These are phyloP conservation scores for Cygnus atratus DNA, from an alignment of 2,113 vertebrate species.

Conservation along the genomic window DNA sequence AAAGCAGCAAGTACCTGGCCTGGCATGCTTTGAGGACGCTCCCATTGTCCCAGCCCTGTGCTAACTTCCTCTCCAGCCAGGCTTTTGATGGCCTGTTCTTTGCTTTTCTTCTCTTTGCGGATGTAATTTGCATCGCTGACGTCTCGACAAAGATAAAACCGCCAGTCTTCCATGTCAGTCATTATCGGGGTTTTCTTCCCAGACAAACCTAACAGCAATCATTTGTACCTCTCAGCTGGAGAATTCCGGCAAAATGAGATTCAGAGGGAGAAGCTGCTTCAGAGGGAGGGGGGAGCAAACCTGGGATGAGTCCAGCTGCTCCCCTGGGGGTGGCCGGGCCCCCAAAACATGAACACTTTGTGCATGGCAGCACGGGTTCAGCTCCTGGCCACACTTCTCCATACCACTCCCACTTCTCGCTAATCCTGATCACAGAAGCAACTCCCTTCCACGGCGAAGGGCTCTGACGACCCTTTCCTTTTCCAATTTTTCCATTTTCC, in stretches of 20 bases:
- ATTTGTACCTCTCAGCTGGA: constrained; percentile 58
- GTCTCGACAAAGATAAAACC: constrained; percentile 60
- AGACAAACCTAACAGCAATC: constrained; percentile 41
- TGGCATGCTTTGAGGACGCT: neutral
- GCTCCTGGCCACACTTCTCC: neutral
- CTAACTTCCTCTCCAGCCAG: constrained; percentile 54
- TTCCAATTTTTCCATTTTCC: no score
- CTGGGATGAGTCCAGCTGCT: neutral
- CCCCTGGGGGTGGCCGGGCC: neutral
- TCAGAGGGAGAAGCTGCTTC: constrained; percentile 26
- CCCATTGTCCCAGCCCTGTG: constrained; percentile 20
- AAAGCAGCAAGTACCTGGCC: constrained; percentile 61
- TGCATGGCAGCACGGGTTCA: neutral
- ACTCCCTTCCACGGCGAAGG: neutral
- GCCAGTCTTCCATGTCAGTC: constrained; percentile 38
- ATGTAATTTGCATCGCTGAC: constrained; percentile 63
- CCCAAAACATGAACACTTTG: neutral
- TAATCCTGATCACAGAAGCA: neutral
- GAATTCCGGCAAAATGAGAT: constrained; percentile 42
- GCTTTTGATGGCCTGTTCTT: constrained; percentile 40
- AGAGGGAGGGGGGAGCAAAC: neutral
- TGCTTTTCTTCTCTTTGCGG: constrained; percentile 25
- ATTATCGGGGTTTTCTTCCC: constrained; percentile 40
- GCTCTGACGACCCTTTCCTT: neutral
- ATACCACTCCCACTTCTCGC: neutral